These are phyloP conservation scores for Seriola aureovittata DNA, from an alignment of 2,113 vertebrate species.

Conservation along the genomic window DNA sequence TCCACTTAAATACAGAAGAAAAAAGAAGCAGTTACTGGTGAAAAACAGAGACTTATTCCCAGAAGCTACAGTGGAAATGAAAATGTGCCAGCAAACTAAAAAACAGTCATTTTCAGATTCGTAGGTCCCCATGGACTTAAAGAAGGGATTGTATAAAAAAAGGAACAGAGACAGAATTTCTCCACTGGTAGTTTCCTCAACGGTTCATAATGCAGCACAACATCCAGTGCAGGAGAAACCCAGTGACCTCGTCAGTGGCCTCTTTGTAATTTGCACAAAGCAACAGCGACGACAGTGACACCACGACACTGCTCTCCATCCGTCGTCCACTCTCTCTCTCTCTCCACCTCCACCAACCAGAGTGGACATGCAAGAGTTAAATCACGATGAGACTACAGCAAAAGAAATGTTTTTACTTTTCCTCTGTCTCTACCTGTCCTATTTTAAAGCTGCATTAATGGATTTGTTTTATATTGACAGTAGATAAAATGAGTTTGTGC, in stretches of 20 bases:
- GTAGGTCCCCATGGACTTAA: background rate
- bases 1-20: background rate
- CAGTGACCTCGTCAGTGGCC: background rate
- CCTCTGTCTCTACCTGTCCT: too few relatives aligned
- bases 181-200: background rate
- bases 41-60: background rate
- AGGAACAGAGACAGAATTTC: background rate
- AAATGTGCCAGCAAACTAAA: background rate
- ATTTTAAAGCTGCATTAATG: too few relatives aligned
- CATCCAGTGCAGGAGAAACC: constrained; percentile 7
- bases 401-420: too few relatives aligned
- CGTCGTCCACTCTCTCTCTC: background rate
- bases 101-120: background rate
- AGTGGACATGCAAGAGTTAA: background rate
- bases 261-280: background rate
- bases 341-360: background rate
- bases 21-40: background rate
- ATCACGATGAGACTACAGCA: too few relatives aligned
- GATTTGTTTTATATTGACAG: too few relatives aligned
- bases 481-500: too few relatives aligned
- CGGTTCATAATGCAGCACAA: background rate
- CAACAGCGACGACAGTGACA: background rate
- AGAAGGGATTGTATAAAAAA: background rate
- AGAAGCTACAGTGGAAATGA: constrained; percentile 7
- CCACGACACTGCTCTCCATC: constrained; percentile 6